phyloP scores from a whole-genome alignment of 1,140 invertebrate species.

The Kradibia gibbosae region DNA sequence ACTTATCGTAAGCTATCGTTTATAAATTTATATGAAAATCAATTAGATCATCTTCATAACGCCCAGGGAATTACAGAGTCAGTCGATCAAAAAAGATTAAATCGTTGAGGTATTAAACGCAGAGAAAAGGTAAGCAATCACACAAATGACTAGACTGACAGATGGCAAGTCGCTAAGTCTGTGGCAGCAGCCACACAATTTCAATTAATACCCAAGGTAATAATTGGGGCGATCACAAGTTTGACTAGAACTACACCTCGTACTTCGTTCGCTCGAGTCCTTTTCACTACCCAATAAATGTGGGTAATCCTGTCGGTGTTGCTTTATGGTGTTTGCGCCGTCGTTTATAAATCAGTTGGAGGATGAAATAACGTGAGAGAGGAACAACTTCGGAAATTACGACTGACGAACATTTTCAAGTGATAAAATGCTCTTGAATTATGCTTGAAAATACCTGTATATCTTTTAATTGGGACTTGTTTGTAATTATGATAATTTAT shows the following conservation, averaged over 20 bases:
- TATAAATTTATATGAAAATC: too few species aligned
- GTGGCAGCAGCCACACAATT: background rate
- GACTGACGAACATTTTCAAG: background rate
- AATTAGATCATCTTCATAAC: too few species aligned
- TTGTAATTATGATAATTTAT: too few species aligned
- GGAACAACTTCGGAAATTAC: background rate
- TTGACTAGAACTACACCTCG: background rate
- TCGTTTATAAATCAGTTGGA: background rate
- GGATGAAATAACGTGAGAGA: background rate
- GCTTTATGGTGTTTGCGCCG: background rate
- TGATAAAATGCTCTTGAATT: background rate
- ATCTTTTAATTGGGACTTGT: background rate
- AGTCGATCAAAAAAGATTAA: too few species aligned
- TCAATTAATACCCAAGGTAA: constrained; percentile 7
- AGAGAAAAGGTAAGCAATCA: background rate
- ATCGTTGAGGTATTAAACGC: background rate
- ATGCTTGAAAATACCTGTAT: background rate
- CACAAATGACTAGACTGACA: background rate
- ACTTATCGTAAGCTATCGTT: too few species aligned
- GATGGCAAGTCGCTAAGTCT: background rate
- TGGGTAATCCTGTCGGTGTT: background rate
- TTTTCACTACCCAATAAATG: constrained; percentile 4
- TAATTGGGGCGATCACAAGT: background rate
- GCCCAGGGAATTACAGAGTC: too few species aligned
- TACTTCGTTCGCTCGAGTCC: background rate